A percentile compares a stretch with the other conserved stretches of the same genome.
These are phyloP conservation scores for Diadema setosum DNA, from an alignment of 35 echinoderm and acorn worm species.

Conservation along the genomic window DNA sequence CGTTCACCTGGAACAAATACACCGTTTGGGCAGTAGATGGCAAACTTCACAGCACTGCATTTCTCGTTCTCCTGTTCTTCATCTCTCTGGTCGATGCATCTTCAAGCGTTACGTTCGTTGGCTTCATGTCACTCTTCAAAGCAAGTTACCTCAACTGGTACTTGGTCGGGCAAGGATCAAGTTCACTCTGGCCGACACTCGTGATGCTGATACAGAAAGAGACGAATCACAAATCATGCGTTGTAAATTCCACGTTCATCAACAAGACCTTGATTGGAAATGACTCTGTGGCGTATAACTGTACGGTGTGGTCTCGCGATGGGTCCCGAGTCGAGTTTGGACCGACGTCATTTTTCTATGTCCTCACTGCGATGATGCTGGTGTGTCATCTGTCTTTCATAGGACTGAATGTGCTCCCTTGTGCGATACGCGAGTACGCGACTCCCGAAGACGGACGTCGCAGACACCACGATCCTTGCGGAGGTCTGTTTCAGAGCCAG, in stretches of 20 bases:
- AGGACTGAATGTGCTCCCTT: background rate
- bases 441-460: background rate
- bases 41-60: background rate
- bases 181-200: background rate
- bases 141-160: background rate
- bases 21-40: background rate
- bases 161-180: background rate
- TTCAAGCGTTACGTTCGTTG: conserved; percentile 2
- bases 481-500: background rate
- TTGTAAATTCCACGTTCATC: background rate
- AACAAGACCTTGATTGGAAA: background rate
- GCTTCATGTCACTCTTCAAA: conserved; percentile 6
- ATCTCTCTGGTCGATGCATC: background rate
- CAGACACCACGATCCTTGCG: background rate
- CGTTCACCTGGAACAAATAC: background rate
- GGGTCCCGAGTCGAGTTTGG: background rate
- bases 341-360: background rate
- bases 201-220: conserved; percentile 10
- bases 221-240: too few relatives aligned
- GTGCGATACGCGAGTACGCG: background rate
- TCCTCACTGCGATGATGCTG: conserved; percentile 1
- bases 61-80: background rate
- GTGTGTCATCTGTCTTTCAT: background rate
- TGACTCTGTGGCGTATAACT: background rate
- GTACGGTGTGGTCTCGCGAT: background rate